Conservation (phyloP, 2,888 invertebrate genomes). For the Meandrusa payeni region DNA sequence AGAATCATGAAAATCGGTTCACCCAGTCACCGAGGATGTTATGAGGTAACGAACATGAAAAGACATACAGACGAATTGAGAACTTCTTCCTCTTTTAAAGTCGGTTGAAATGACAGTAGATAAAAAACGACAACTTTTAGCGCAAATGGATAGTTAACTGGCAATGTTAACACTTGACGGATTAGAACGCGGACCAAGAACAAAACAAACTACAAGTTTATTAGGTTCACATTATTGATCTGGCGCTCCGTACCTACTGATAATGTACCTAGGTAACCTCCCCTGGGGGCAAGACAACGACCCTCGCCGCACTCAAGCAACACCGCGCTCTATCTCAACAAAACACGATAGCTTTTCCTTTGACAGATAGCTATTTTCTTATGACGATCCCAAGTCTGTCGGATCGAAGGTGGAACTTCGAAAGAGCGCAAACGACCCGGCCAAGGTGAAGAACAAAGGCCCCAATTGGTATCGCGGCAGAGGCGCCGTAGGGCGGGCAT, state of each 20-base stretch:
- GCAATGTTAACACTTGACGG: no score
- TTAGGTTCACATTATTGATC: constrained; percentile 69
- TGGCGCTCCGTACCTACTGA: constrained; percentile 60
- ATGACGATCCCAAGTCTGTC: constrained; percentile 68
- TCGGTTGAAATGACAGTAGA: no score
- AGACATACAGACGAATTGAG: no score
- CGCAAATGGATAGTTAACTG: no score
- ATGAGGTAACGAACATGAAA: no score
- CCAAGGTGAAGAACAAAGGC: constrained; percentile 52
- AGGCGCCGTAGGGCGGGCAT: constrained; percentile 52
- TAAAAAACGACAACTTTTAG: no score
- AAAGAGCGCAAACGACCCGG: constrained; percentile 66
- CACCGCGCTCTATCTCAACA: constrained; percentile 35
- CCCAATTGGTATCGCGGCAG: constrained; percentile 47
- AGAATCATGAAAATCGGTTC: no score
- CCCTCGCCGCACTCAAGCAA: constrained; percentile 40
- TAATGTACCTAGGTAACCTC: constrained; percentile 63
- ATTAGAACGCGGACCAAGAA: constrained; percentile 44
- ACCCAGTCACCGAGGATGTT: no score
- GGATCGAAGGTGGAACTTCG: constrained; percentile 53
- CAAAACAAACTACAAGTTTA: constrained; percentile 47
- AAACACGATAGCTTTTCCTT: constrained; percentile 55
- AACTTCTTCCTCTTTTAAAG: no score
- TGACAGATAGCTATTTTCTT: constrained; percentile 52
- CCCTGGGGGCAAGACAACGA: constrained; percentile 43